phyloP scores from a whole-genome alignment of 2,113 vertebrate genomes.

The Phylloscopus trochilus region DNA sequence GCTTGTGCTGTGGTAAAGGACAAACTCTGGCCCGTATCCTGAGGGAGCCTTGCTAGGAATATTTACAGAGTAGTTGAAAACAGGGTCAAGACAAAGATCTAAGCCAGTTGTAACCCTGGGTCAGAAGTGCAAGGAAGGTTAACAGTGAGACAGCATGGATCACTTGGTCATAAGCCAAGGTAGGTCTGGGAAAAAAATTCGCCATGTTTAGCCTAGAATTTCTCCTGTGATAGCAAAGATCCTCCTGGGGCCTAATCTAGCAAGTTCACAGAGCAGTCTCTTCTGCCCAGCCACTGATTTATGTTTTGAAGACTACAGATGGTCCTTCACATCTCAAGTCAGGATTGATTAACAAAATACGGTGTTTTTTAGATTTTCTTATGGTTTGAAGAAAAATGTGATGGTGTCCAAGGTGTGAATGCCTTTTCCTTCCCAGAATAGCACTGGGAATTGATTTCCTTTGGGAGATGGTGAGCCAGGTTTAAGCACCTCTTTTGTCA shows the following conservation, averaged over 20 bases:
- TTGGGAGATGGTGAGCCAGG: background rate
- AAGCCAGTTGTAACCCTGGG: background rate
- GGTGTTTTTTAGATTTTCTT: background rate
- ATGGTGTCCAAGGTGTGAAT: background rate
- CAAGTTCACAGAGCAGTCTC: background rate
- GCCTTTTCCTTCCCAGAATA: background rate
- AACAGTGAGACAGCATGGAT: fast-evolving
- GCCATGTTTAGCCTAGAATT: background rate
- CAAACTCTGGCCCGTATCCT: fast-evolving
- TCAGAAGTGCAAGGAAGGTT: background rate
- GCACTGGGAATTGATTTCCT: background rate
- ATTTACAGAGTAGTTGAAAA: background rate
- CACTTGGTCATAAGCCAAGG: background rate
- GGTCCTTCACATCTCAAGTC: background rate
- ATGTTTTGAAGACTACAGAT: background rate
- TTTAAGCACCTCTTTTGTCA: background rate
- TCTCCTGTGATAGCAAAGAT: background rate
- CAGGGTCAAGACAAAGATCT: background rate
- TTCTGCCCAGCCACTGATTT: background rate
- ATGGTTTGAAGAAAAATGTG: background rate
- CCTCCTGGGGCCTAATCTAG: background rate
- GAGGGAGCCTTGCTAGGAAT: background rate
- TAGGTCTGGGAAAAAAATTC: background rate
- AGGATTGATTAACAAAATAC: background rate
- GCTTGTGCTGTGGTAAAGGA: background rate